phyloP scores from a whole-genome alignment of 2,888 invertebrate species.

The Drosophila imparisetae region DNA sequence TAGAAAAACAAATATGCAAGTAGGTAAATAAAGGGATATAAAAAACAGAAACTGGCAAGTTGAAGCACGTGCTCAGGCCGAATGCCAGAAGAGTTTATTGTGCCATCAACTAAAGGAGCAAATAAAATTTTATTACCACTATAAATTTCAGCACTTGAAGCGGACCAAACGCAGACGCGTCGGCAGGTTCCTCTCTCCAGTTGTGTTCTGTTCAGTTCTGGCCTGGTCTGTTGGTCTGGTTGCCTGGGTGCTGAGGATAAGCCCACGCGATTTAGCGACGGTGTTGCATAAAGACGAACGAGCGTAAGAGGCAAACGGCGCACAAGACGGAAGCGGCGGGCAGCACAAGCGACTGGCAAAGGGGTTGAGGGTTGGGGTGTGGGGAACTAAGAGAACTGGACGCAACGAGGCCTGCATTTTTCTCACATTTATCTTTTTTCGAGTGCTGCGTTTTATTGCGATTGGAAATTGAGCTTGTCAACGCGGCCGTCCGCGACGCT shows the following conservation, averaged over 20 bases:
- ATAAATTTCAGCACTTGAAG: slow-evolving; percentile 79
- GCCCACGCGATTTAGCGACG: slow-evolving; percentile 77
- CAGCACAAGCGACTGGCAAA: slow-evolving; percentile 1
- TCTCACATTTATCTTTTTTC: slow-evolving; percentile 81
- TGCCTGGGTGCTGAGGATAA: slow-evolving; percentile 62
- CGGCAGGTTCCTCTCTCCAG: slow-evolving; percentile 62
- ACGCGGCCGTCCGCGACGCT: slow-evolving; percentile 70
- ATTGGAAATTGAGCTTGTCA: slow-evolving; percentile 81
- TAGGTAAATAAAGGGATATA: slow-evolving; percentile 37
- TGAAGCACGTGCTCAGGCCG: slow-evolving; percentile 71
- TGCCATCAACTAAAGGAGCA: slow-evolving; percentile 80
- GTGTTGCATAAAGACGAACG: slow-evolving; percentile 63
- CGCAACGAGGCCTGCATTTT: slow-evolving; percentile 70
- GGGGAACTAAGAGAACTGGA: slow-evolving; percentile 32
- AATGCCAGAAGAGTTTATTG: slow-evolving; percentile 76
- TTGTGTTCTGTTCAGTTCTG: slow-evolving; percentile 1
- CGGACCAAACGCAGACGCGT: slow-evolving; percentile 52
- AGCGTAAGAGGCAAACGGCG: slow-evolving; percentile 44
- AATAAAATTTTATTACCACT: slow-evolving; percentile 81
- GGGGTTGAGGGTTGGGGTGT: not conserved
- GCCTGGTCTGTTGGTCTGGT: slow-evolving; percentile 20
- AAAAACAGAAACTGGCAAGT: slow-evolving; percentile 42
- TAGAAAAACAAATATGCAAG: slow-evolving; percentile 39
- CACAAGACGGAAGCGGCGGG: slow-evolving; percentile 31
- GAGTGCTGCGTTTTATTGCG: slow-evolving; percentile 80